A percentile compares a stretch with the other conserved stretches of the same genome.
phyloP scores from a whole-genome alignment of 2,797 vertebrate genomes.

The Novumbra hubbsi region DNA sequence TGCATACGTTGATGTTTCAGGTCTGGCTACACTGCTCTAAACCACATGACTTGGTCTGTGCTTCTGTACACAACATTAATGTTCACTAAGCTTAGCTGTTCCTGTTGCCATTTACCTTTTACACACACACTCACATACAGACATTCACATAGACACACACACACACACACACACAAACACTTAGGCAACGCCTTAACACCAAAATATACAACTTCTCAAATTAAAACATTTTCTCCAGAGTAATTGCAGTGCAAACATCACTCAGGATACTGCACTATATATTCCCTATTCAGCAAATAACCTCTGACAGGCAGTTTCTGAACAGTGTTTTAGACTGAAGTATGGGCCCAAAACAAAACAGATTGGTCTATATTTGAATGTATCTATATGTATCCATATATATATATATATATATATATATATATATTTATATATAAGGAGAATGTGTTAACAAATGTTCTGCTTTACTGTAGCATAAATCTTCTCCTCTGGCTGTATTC shows the following conservation, averaged over 20 bases:
- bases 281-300: slow-evolving; percentile 61
- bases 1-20: neutral
- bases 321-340: slow-evolving; percentile 54
- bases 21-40: neutral
- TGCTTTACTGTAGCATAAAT: neutral
- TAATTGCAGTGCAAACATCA: slow-evolving; percentile 75
- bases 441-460: neutral
- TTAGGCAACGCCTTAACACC: slow-evolving; percentile 53
- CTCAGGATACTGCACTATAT: slow-evolving; percentile 63
- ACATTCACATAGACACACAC: neutral
- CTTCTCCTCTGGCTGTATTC: neutral
- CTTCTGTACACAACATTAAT: neutral
- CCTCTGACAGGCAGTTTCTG: slow-evolving; percentile 56
- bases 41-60: neutral
- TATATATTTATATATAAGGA: no score
- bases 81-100: slow-evolving; percentile 1
- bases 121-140: neutral
- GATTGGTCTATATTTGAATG: slow-evolving; percentile 27
- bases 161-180: slow-evolving; percentile 44
- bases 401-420: no score
- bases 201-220: slow-evolving; percentile 72
- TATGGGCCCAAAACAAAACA: slow-evolving; percentile 48
- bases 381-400: no score
- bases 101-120: neutral
- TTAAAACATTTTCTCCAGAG: slow-evolving; percentile 68